Evolutionary conservation across 2,797 vertebrate genomes (phyloP), one percentile per base, ranked within the genome.

Genomic region (Synanceia verrucosa): DNA sequence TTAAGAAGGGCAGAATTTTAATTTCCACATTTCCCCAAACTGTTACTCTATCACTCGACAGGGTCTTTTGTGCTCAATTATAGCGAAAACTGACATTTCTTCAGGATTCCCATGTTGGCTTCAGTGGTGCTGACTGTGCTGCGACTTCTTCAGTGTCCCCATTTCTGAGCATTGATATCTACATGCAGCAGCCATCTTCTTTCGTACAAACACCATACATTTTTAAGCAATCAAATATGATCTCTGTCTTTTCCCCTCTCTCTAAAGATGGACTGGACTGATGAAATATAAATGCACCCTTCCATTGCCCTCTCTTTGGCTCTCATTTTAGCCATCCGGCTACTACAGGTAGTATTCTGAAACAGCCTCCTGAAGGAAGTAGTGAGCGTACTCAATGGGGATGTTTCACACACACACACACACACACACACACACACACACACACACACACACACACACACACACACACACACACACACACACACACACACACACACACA

Each of bases 281-380:
- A 24, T 93, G 81, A 94, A 94, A 94, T 89, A 94, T 94, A 65
- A 86, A 94, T 90, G 88, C 37, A 70, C 44, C 88, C 88, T 87
- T 82, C 57, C 31, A 61, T 81, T 87, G 88, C 65, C 91, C 76
- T 88, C 73, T 84, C 63, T 56, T 81, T 86, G 73, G 63, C 56
- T 78, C 80, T 86, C 65, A 46, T 84, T 85, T 81, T 66, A 77
- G 60, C 67, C 64, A 69, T 75, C 69, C 6, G 33, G 53, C 83
- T 85, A 51, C 61, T 52, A 64, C 70, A 67, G 47, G 43, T 36
- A 65, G 65, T 43, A 79, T 80, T 78, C 59, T 71, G 79, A 90
- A 83, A 83, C 73, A 34, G 70, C 26, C 60, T 82, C 74, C 70
- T 77, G 58, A 41, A 77, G 70, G 59, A 81, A 60, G 58, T 6